Evolutionary conservation across 2,113 vertebrate species (phyloP), one percentile per base, ranked within the genome.

Genomic region (Equus quagga): DNA sequence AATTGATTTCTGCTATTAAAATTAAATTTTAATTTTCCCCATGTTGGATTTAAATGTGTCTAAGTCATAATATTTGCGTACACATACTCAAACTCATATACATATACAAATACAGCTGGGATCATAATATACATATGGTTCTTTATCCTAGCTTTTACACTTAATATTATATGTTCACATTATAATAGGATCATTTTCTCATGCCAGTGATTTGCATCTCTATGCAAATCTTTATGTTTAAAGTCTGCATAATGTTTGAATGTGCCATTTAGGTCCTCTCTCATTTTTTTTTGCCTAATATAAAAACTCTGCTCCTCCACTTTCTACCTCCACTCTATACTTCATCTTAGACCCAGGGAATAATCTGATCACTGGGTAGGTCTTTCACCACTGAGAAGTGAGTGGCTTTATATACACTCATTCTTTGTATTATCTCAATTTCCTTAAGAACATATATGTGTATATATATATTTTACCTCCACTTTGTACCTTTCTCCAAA

Each of bases 1-100:
- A 93, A 81, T 89, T 94, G 13, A 94, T 84, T 96, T 83, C 33
- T 92, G 44, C 75, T 49, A 70, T 12, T 3, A 83, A 91, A 94
- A 75, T 89, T 91, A 70, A 80, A 12, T 75, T 83, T 46, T 2
- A 28, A 9, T 89, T 94, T 67, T 82, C 21, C 56, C 36, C 3
- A 58, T 8, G 73, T 86, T 67, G 78, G 3, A 41, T 85, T 92
- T 92, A 58, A 67, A 41, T 67, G 11, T 89, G 41, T 9, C 36
- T 94, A 44, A 73, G 3, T 60, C 24, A 83, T 36, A 92, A 62
- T 94, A 91, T 82, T 96, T 91, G 60, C 3, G 78, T 41, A 70
- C 14, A 64, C 0, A 58, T 49, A 72, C 12, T 90, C 21, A 84
- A 84, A 51, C 12, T 72, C 15, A 70, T 86, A 62, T 36, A 78